phyloP scores from a whole-genome alignment of 2,113 vertebrate species.

The Naja naja region DNA sequence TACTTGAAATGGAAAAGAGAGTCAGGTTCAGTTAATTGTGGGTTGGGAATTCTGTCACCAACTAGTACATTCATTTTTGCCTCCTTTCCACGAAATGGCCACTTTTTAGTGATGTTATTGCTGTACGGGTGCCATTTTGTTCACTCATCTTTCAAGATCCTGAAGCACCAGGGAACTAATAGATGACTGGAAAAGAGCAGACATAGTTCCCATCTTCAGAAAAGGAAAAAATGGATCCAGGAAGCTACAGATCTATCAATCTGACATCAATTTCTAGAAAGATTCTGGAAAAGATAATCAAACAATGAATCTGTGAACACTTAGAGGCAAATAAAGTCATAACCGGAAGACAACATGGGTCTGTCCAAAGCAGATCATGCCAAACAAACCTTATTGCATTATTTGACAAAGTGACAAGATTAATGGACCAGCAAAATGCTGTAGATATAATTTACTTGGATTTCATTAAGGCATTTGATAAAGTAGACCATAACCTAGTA shows the following conservation, averaged over 20 bases:
- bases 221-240: neutral
- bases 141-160: neutral
- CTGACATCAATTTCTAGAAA: too few species aligned
- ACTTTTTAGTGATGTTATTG: too few species aligned
- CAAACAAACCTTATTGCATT: too few species aligned
- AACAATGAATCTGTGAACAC: too few species aligned
- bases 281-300: too few species aligned
- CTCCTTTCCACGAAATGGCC: too few species aligned
- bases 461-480: neutral
- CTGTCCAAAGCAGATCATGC: too few species aligned
- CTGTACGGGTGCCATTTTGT: neutral
- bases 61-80: neutral
- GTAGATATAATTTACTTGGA: neutral
- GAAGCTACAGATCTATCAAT: too few species aligned
- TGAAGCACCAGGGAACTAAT: neutral
- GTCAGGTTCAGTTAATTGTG: neutral
- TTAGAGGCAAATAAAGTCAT: too few species aligned
- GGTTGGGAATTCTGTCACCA: neutral
- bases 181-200: neutral
- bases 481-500: neutral
- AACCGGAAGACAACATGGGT: too few species aligned
- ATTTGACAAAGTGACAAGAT: neutral
- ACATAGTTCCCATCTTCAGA: neutral
- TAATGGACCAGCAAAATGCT: neutral
- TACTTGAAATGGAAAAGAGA: neutral